Percentiles rank a stretch among this genome's conserved stretches.
Conservation (phyloP, 2,797 vertebrate species). For the Gephyroberyx darwinii region DNA sequence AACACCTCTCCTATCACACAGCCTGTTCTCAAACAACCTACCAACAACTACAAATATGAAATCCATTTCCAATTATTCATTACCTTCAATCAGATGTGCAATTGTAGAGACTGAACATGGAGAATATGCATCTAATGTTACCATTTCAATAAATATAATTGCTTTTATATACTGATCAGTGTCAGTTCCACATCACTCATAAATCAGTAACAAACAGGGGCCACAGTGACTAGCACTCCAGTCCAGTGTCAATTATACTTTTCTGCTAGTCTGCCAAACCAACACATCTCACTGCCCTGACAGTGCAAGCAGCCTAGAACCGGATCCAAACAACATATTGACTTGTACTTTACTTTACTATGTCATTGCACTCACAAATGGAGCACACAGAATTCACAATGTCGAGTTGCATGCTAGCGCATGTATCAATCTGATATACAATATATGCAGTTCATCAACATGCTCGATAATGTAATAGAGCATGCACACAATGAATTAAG, state of each 20-base stretch:
- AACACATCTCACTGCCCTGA: not conserved
- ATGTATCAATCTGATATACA: not conserved
- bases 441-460: not conserved
- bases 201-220: not conserved
- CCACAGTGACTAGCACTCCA: slow-evolving; percentile 1
- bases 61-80: too few relatives aligned
- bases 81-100: too few relatives aligned
- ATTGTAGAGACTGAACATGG: too few relatives aligned
- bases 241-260: not conserved
- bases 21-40: too few relatives aligned
- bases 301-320: slow-evolving; percentile 4
- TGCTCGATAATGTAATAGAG: not conserved
- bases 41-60: too few relatives aligned
- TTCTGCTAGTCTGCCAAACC: not conserved
- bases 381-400: slow-evolving; percentile 38
- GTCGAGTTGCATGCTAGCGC: not conserved
- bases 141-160: too few relatives aligned
- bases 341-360: not conserved
- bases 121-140: too few relatives aligned
- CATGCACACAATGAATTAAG: slow-evolving; percentile 38
- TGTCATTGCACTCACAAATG: slow-evolving; percentile 1
- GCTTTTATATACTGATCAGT: not conserved
- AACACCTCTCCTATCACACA: too few relatives aligned
- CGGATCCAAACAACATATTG: not conserved
- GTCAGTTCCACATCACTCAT: not conserved